A percentile compares a stretch with the other conserved stretches of the same genome.
Evolutionary conservation across 2,888 invertebrate genomes (phyloP).

Genomic region (Cerastis rubricosa): DNA sequence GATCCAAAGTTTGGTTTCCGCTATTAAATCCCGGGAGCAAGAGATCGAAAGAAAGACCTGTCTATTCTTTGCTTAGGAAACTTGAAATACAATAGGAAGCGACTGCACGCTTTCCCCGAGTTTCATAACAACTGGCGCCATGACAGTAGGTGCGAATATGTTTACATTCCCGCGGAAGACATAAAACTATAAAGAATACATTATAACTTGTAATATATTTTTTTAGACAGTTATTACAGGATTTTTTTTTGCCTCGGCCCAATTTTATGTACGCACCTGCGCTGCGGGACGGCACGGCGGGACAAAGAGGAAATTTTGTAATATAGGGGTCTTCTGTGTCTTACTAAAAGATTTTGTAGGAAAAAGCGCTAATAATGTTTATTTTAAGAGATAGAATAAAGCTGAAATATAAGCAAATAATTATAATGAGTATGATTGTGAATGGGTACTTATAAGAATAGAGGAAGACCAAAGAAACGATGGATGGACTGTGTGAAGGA

Average conservation of each 20-base stretch:
- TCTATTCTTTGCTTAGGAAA: slow-evolving; percentile 38
- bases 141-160: slow-evolving; percentile 5
- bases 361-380: not conserved
- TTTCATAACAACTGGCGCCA: slow-evolving; percentile 17
- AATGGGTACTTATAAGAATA: too few relatives aligned
- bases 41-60: slow-evolving; percentile 20
- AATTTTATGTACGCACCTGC: too few relatives aligned
- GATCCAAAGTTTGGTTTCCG: not conserved
- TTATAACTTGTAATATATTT: not conserved
- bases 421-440: too few relatives aligned
- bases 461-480: too few relatives aligned
- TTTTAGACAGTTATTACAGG: not conserved
- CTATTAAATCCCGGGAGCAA: too few relatives aligned
- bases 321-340: not conserved
- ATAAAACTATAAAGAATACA: slow-evolving; percentile 7
- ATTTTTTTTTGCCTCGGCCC: too few relatives aligned
- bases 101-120: slow-evolving; percentile 34
- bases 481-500: too few relatives aligned
- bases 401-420: not conserved
- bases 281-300: too few relatives aligned
- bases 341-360: not conserved
- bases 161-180: slow-evolving; percentile 28
- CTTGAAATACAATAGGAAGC: slow-evolving; percentile 43
- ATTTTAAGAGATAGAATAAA: not conserved
- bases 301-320: too few relatives aligned